These are phyloP conservation scores for Ondatra zibethicus DNA, from an alignment of 2,113 vertebrate species.

Conservation along the genomic window DNA sequence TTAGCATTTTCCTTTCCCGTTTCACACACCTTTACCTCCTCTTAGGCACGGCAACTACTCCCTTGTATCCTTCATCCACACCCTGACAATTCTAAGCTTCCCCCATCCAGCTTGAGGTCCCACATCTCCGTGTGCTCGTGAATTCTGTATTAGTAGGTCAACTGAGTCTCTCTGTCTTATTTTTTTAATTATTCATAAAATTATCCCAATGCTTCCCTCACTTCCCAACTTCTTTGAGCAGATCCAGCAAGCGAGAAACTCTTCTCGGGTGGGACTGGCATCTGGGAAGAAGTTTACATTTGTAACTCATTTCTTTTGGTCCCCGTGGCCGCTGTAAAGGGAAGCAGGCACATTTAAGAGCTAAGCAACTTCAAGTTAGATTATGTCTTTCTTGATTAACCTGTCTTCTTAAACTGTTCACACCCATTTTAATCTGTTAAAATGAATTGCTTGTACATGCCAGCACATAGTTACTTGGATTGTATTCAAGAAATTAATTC, in stretches of 20 bases:
- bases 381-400: slow-evolving; percentile 46
- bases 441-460: slow-evolving; percentile 7
- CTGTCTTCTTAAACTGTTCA: slow-evolving; percentile 54
- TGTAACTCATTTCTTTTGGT: slow-evolving; percentile 7
- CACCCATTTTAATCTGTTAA: slow-evolving; percentile 55
- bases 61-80: neutral
- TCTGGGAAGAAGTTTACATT: neutral
- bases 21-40: neutral
- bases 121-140: neutral
- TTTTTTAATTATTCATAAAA: slow-evolving; percentile 6
- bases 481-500: neutral
- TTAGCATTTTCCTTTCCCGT: neutral
- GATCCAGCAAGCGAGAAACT: neutral
- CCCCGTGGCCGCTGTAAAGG: slow-evolving; percentile 16
- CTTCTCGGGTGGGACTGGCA: neutral
- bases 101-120: neutral
- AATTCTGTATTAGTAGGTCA: neutral
- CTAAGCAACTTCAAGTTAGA: slow-evolving; percentile 24
- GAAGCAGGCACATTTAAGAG: slow-evolving; percentile 6
- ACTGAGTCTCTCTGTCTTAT: slow-evolving; percentile 23
- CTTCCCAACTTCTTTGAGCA: neutral
- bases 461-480: slow-evolving; percentile 35
- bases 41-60: neutral
- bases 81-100: neutral
- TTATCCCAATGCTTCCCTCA: neutral